Percentiles rank a stretch among this genome's conserved stretches.
These are phyloP conservation scores for Archocentrus centrarchus DNA, from an alignment of 2,113 vertebrate species.

Conservation along the genomic window DNA sequence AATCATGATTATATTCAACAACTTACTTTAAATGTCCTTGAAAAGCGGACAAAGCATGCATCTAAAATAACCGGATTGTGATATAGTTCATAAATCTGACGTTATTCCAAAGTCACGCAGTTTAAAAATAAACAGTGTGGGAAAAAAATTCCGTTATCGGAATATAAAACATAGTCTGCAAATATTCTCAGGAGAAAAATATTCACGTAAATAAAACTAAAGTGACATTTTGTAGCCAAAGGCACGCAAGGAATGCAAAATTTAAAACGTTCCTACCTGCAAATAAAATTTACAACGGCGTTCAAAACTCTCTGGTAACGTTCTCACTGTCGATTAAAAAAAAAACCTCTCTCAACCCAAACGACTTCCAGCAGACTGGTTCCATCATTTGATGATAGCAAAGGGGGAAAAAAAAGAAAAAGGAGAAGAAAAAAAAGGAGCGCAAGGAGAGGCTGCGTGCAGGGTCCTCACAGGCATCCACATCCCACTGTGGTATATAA, in stretches of 20 bases:
- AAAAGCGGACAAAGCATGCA: background rate
- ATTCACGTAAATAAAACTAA: background rate
- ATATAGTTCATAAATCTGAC: background rate
- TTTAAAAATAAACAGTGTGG: background rate
- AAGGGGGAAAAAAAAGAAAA: background rate
- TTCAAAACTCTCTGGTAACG: background rate
- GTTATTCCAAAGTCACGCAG: background rate
- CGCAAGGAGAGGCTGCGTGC: background rate
- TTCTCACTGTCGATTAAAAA: conserved; percentile 7
- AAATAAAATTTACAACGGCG: background rate
- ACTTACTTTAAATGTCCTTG: background rate
- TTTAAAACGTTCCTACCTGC: conserved; percentile 58
- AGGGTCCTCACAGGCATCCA: conserved; percentile 12
- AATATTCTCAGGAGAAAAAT: background rate
- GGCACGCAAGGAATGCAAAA: background rate
- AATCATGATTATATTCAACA: background rate
- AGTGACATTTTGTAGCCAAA: background rate
- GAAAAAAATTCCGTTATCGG: background rate
- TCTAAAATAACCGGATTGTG: background rate
- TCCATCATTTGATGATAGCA: conserved; percentile 45
- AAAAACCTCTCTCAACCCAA: conserved; percentile 9
- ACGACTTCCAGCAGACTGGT: conserved; percentile 22
- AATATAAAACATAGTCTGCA: background rate
- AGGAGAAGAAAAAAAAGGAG: background rate
- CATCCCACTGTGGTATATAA: conserved; percentile 37